Conservation (phyloP, 2,797 vertebrate species). For the Characodon lateralis region DNA sequence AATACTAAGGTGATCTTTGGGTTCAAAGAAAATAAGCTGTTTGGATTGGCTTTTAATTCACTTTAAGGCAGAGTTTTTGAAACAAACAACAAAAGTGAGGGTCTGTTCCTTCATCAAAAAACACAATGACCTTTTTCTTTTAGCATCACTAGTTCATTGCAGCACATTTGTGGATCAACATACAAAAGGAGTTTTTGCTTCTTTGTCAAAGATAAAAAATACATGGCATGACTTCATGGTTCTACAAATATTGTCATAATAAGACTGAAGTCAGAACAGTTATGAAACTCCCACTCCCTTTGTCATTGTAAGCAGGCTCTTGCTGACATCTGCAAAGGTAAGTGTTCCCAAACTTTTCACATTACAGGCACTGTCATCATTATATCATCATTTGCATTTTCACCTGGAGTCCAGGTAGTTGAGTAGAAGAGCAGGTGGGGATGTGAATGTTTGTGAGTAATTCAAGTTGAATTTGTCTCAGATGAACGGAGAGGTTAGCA, state of each 20-base stretch:
- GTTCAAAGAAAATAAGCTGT: slow-evolving; percentile 9
- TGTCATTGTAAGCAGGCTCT: slow-evolving; percentile 21
- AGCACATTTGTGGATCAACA: slow-evolving; percentile 18
- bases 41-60: neutral
- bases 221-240: slow-evolving; percentile 29
- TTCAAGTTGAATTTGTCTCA: slow-evolving; percentile 40
- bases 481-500: slow-evolving; percentile 41
- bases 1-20: slow-evolving; percentile 19
- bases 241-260: slow-evolving; percentile 40
- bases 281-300: slow-evolving; percentile 8
- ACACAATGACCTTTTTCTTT: slow-evolving; percentile 32
- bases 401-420: slow-evolving; percentile 16
- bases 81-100: slow-evolving; percentile 17
- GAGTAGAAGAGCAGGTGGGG: slow-evolving; percentile 10
- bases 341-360: slow-evolving; percentile 71
- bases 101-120: slow-evolving; percentile 46
- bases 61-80: slow-evolving; percentile 19
- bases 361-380: slow-evolving; percentile 69
- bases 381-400: slow-evolving; percentile 28
- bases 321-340: slow-evolving; percentile 40
- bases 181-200: slow-evolving; percentile 15
- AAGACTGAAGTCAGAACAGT: slow-evolving; percentile 33
- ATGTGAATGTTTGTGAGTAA: neutral
- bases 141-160: slow-evolving; percentile 32
- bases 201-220: slow-evolving; percentile 24